Evolutionary conservation across 2,113 vertebrate species (phyloP), one percentile per base, ranked within the genome.

Genomic region (Gymnocephalus cernua): DNA sequence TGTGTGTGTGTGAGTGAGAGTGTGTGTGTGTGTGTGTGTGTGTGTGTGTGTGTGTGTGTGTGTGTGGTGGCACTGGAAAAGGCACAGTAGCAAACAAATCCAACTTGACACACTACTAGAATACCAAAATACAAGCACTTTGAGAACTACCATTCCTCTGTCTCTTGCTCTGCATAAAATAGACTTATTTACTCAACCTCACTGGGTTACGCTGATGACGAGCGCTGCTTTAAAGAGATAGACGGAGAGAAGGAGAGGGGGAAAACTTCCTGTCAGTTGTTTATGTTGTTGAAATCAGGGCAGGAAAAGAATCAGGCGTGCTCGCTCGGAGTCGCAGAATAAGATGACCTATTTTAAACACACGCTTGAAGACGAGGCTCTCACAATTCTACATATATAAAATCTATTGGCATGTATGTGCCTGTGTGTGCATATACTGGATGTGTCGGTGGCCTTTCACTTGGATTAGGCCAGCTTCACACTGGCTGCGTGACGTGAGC

Each of bases 311-410:
- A 84, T 79, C 85, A 81, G 84, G 61, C 66, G 6, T 21, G 71
- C 84, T 82, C 61, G 61, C 74, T 72, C 61, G 15, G 61, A 83
- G 77, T 73, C 27, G 71, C 69, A 86, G 88, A 89, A 79, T 83
- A 79, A 81, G 74, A 83, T 89, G 93, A 93, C 93, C 94, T 93
- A 94, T 92, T 95, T 94, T 88, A 77, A 91, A 87, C 41, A 72
- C 58, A 47, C 18, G 14, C 81, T 48, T 48, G 70, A 74, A 84
- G 74, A 90, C 77, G 14, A 78, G 74, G 73, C 59, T 65, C 51
- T 72, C 74, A 2, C n/a, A 58, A 53, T 58, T 74, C 64, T 12
- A n/a, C 58, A 61, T 75, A 12, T 3, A 44, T 71, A 16, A 19
- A 69, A 69, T 58, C 13, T 45, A 78, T 18, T 13, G 2, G 8